Base-by-base conservation (phyloP, 2,113 vertebrate genomes). In the Rhinoptilus africanus region DNA sequence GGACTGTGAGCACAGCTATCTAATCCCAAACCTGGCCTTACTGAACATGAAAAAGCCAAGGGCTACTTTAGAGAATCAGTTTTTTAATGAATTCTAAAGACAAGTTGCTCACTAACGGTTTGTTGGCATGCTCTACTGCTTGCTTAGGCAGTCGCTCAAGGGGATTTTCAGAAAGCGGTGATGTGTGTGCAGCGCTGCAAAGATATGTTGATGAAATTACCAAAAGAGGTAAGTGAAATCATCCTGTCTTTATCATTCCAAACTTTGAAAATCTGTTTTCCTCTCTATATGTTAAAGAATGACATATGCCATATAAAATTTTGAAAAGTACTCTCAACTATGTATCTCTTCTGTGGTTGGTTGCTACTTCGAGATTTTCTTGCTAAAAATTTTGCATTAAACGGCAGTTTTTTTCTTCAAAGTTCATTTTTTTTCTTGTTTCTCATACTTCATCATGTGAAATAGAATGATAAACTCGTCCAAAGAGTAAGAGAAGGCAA, bases 171-270 rank as follows among this genome's bases (percentile, higher is more conserved):
- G 75, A 98, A 97, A 81, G 99, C 99, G 2, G 92, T 98, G 74
- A 92, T 14, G 26, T 97, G 86, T 10, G 75, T 98, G 75, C 97
- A 99, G 71, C 98, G 98, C 84, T 99, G 99, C 96, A 99, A 98
- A 98, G 99, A 99, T 79, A 99, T 99, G 97, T 92, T 99, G 96
- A 71, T 97, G 56, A 98, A 98, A n/a, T 92, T 99, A 43, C 99
- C 99, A 14, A 98, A 98, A 96, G 98, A 99, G 98, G 99, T 99
- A 73, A 96, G 96, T 95, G 37, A 94, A 94, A 85, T 94, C 64
- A 96, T 80, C 57, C 37, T 23, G 78, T 91, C 88, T 91, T 92
- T 85, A 83, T 84, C 34, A 11, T 66, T 88, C 47, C 43, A 87
- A 48, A 85, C n/a, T 92, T 84, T 91, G n/a, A 91, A 96, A 93